These are phyloP conservation scores for Actinemys pallida DNA, from an alignment of 2,113 vertebrate genomes.

Conservation along the genomic window DNA sequence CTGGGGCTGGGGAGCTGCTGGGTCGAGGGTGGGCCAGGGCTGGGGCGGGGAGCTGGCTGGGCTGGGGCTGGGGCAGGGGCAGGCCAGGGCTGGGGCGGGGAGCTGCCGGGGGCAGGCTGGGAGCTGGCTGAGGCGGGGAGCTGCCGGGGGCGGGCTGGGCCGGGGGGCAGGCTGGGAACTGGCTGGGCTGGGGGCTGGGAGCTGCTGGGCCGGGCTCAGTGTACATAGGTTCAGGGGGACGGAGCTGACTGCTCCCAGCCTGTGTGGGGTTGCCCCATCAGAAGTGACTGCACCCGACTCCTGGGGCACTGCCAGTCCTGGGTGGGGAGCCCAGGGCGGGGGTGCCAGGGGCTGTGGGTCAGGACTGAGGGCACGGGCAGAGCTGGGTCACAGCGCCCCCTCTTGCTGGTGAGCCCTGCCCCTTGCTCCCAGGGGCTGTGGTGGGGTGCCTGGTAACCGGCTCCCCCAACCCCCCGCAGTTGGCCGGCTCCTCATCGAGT, in stretches of 20 bases:
- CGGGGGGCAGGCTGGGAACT: fast-evolving
- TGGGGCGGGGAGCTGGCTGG: fast-evolving
- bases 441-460: neutral
- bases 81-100: fast-evolving
- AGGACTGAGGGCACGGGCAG: neutral
- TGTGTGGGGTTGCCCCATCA: no score
- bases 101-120: neutral
- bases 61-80: neutral
- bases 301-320: no score
- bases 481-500: constrained; percentile 96
- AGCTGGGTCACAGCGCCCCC: neutral
- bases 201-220: no score
- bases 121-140: fast-evolving
- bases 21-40: fast-evolving
- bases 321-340: no score
- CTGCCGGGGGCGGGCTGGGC: no score
- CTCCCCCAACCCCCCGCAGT: constrained; percentile 76
- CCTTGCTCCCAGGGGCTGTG: no score
- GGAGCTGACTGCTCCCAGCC: no score
- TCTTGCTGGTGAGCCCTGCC: neutral
- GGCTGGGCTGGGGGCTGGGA: neutral
- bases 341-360: neutral
- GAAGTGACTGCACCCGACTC: no score
- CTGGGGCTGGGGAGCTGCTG: neutral
- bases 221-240: no score